These are phyloP conservation scores for Drosophila kepulauana DNA, from an alignment of 1,140 invertebrate species.

Conservation along the genomic window DNA sequence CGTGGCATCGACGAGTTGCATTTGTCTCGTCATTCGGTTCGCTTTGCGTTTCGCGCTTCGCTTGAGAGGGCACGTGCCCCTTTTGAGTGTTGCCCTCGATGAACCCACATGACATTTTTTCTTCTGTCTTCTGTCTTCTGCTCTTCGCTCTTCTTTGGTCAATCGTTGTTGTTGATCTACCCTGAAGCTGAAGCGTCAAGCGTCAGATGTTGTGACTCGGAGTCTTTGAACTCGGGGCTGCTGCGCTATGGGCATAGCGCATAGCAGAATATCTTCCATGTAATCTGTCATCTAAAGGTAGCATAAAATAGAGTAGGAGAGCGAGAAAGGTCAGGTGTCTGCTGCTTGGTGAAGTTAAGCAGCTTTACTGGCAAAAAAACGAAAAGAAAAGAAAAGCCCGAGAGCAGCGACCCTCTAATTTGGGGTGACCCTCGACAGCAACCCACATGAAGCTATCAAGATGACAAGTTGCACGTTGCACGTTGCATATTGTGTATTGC, in stretches of 20 bases:
- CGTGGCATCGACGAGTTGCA: constrained; percentile 17
- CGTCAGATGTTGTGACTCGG: constrained; percentile 24
- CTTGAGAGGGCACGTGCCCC: constrained; percentile 81
- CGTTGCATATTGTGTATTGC: not conserved
- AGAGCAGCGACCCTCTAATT: constrained; percentile 4
- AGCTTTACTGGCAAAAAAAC: constrained; percentile 8
- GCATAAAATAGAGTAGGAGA: not conserved
- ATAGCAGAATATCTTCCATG: not conserved
- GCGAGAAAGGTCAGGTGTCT: not conserved
- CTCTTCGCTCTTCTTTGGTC: not conserved
- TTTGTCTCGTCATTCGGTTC: constrained; percentile 26
- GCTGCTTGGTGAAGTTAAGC: not conserved
- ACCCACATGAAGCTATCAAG: constrained; percentile 65
- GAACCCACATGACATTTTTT: constrained; percentile 77
- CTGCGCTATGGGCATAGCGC: not conserved
- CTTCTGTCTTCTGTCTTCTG: not conserved
- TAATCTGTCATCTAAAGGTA: not conserved
- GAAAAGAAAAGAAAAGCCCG: no score
- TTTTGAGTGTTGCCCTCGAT: not conserved
- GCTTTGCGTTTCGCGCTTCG: constrained; percentile 72
- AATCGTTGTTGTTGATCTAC: not conserved
- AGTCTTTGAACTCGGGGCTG: constrained; percentile 8
- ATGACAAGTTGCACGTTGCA: constrained; percentile 53
- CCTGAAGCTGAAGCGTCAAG: not conserved
- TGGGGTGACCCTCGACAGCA: constrained; percentile 2